Base-by-base conservation (phyloP, 1,140 invertebrate genomes). In the Lucilia cuprina region DNA sequence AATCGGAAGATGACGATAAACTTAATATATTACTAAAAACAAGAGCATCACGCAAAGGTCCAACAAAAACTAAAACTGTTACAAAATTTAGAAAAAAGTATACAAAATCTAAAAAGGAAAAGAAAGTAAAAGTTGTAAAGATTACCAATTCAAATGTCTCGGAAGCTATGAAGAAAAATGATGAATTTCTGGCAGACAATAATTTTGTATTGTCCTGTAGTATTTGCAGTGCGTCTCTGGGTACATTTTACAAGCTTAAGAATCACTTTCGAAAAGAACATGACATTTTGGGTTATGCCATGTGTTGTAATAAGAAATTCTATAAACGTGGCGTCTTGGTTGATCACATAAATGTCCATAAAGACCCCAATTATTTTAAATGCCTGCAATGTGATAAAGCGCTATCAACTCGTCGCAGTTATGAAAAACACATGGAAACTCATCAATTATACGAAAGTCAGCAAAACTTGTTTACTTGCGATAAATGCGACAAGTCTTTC, bases 281-380 rank as follows among this genome's bases (percentile, higher is more conserved):
- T 21, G 25, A 83, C 74, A 60, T 65, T 2, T 30, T 55, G 19
- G 65, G 65, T 13, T 84, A 75, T 82, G 80, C 41, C 2, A 83
- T 60, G 74, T 84, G 84, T 21, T 84, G 84, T 60, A 49, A 50
- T 34, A 82, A 77, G 12, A 82, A 84, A 41, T 83, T 82, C 10
- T 77, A 74, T 7, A 83, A 82, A 14, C 80, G 84, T 0, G 65
- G 41, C 10, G 17, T 83, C 25, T 65, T 84, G 9, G 84, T 83
- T 4, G 84, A 84, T 19, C 84, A 84, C 17, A 82, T 84, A 17
- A 21, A 83, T 55, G 25, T 83, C 13, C 84, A 84, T 25, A 75
- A 60, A 14, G 82, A 84, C 47, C 82, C 84, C 13, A 50, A 84
- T 35, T 82, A 84, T 14, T 84, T 84, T 74, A 84, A 84, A 55